phyloP scores from a whole-genome alignment of 1,140 invertebrate genomes.

The Formica selysi region DNA sequence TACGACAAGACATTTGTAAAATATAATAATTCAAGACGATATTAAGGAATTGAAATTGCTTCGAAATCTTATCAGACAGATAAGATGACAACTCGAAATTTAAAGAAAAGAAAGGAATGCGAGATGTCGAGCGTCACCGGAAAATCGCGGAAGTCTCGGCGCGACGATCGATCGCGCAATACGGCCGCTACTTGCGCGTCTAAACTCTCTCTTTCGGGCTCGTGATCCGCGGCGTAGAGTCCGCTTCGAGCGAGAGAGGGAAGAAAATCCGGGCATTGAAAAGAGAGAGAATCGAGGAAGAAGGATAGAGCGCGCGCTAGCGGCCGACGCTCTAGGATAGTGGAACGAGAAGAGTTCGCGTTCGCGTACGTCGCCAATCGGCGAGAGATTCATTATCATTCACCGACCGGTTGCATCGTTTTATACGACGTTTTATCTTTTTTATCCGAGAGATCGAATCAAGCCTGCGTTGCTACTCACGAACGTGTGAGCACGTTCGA shows the following conservation, averaged over 20 bases:
- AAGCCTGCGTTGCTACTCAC: background rate
- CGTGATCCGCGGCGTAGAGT: slow-evolving; percentile 17
- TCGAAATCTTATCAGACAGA: background rate
- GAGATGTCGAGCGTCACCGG: background rate
- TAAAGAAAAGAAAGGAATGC: background rate
- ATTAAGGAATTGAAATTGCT: slow-evolving; percentile 7
- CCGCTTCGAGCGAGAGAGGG: slow-evolving; percentile 8
- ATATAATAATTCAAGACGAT: background rate
- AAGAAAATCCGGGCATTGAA: background rate
- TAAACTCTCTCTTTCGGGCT: slow-evolving; percentile 53
- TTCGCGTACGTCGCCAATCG: background rate
- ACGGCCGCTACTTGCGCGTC: slow-evolving; percentile 12
- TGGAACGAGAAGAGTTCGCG: background rate
- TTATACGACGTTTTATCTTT: background rate
- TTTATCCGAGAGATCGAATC: background rate
- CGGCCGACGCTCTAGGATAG: background rate
- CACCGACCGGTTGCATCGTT: background rate
- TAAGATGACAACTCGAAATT: background rate
- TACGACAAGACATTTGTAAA: too few species aligned
- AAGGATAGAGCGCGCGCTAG: background rate
- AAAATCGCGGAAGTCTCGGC: slow-evolving; percentile 38
- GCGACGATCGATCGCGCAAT: slow-evolving; percentile 56
- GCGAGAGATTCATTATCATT: background rate
- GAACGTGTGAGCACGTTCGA: slow-evolving; percentile 15
- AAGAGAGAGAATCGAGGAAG: slow-evolving; percentile 22